Evolutionary conservation across 2,797 vertebrate species (phyloP).

Genomic region (Dromococcyx pavoninus): DNA sequence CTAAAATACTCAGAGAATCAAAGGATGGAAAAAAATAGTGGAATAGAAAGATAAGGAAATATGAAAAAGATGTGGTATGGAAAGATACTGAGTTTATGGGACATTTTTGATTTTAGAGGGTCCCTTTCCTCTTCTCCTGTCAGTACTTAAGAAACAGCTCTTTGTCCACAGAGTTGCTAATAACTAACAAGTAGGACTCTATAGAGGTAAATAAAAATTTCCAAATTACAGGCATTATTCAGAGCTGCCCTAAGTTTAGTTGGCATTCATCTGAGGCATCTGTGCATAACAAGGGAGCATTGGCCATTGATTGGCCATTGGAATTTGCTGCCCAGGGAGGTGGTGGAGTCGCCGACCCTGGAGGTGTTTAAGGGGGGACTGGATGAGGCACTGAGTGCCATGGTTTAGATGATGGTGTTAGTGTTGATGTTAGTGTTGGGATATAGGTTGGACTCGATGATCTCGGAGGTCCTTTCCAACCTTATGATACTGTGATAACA

Average conservation of each 20-base stretch:
- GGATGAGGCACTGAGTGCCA: no score
- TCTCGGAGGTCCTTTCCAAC: no score
- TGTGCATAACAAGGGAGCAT: background rate
- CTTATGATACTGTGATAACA: no score
- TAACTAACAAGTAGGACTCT: accelerated
- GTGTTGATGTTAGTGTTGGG: no score
- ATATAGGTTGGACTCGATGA: no score
- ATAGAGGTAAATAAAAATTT: background rate
- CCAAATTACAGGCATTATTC: background rate
- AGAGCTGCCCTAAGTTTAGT: background rate
- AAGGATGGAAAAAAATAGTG: background rate
- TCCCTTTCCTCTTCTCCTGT: background rate
- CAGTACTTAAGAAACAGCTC: background rate
- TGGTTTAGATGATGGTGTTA: no score
- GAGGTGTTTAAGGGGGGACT: no score
- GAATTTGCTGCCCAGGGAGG: no score
- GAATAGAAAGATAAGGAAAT: background rate
- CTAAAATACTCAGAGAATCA: background rate
- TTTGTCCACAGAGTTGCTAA: background rate
- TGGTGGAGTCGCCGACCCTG: no score
- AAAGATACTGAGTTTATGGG: background rate
- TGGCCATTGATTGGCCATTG: no score
- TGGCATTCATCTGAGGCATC: background rate
- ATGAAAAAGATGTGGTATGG: background rate
- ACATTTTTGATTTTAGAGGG: background rate